Evolutionary conservation across 1,140 invertebrate species (phyloP).

Genomic region (Drosophila dunni): DNA sequence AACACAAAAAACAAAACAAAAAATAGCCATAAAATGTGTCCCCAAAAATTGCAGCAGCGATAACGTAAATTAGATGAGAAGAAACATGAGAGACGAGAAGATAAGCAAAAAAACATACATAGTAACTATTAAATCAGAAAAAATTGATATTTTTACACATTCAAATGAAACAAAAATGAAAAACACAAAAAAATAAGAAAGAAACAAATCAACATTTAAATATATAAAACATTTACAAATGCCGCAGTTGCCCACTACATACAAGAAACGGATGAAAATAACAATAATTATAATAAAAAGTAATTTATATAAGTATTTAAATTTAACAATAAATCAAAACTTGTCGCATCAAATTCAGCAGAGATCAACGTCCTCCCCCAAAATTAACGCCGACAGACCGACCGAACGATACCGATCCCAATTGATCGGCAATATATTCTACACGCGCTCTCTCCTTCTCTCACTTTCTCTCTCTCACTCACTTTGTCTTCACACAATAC

Average conservation of each 20-base stretch:
- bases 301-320: slow-evolving; percentile 83
- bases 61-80: slow-evolving; percentile 39
- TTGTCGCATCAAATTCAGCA: slow-evolving; percentile 68
- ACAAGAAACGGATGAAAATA: slow-evolving; percentile 71
- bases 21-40: slow-evolving; percentile 49
- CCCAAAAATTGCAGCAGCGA: slow-evolving; percentile 55
- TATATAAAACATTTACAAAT: slow-evolving; percentile 78
- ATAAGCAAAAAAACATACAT: slow-evolving; percentile 58
- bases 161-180: slow-evolving; percentile 50
- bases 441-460: slow-evolving; percentile 37
- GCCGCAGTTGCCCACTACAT: slow-evolving; percentile 81
- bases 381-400: not conserved
- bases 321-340: slow-evolving; percentile 83
- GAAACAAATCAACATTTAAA: slow-evolving; percentile 65
- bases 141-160: slow-evolving; percentile 82
- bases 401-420: not conserved
- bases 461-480: slow-evolving; percentile 39
- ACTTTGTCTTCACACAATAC: slow-evolving; percentile 21
- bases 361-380: slow-evolving; percentile 36
- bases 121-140: slow-evolving; percentile 72
- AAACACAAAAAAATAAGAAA: slow-evolving; percentile 11
- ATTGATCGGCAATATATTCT: not conserved
- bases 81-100: slow-evolving; percentile 50
- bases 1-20: slow-evolving; percentile 31
- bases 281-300: slow-evolving; percentile 81